phyloP scores from a whole-genome alignment of 2,888 invertebrate species.

The Lissocephala sabroskyi region DNA sequence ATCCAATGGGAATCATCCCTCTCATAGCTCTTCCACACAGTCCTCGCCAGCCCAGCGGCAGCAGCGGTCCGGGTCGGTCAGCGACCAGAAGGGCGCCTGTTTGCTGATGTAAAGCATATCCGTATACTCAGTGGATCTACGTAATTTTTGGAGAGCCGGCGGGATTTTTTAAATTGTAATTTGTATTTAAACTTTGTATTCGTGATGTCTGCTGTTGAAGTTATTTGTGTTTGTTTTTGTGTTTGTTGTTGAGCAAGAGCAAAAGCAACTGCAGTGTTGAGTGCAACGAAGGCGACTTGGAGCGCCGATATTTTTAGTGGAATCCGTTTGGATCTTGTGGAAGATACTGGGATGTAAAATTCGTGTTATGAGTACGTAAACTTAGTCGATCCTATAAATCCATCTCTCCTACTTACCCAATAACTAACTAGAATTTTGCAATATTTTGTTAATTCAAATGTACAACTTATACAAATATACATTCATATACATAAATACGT shows the following conservation, averaged over 20 bases:
- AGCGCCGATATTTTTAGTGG: no score
- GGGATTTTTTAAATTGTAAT: background rate
- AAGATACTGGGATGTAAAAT: no score
- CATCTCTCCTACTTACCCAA: no score
- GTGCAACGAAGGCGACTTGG: conserved; percentile 41
- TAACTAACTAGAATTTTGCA: conserved; percentile 55
- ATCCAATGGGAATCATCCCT: conserved; percentile 30
- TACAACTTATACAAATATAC: conserved; percentile 20
- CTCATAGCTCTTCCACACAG: conserved; percentile 30
- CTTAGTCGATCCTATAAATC: no score
- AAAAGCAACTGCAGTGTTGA: no score
- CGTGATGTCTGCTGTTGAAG: conserved; percentile 3
- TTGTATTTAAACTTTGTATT: conserved; percentile 5
- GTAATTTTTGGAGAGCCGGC: conserved; percentile 23
- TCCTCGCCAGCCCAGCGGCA: conserved; percentile 42
- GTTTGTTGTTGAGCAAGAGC: conserved; percentile 23
- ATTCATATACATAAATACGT: conserved; percentile 19
- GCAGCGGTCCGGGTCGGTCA: conserved; percentile 34
- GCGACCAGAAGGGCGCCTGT: conserved; percentile 40
- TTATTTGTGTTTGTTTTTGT: conserved; percentile 21
- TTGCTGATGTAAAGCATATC: conserved; percentile 45
- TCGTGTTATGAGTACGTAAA: conserved; percentile 42
- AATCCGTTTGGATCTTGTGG: no score
- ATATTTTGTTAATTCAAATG: conserved; percentile 57
- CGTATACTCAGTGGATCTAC: conserved; percentile 45